Percentiles rank a stretch among this genome's conserved stretches.
phyloP scores from a whole-genome alignment of 2,113 vertebrate genomes.

The Onychostruthus taczanowskii region DNA sequence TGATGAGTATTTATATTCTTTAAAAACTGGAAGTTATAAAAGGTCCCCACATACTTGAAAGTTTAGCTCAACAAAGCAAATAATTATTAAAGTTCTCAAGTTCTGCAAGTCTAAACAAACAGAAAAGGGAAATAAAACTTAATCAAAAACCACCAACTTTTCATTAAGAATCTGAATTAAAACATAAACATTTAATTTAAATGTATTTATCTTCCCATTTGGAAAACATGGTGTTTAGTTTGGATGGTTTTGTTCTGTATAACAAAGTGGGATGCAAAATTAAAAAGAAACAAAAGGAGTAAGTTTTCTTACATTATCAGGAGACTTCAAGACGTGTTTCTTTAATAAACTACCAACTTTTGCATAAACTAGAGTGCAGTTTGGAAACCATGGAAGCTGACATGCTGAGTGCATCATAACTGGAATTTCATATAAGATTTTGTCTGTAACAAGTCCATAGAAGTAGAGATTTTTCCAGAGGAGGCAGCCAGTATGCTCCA shows the following conservation, averaged over 20 bases:
- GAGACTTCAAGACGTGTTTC: not conserved
- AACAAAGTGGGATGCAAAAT: not conserved
- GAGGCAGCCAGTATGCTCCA: not conserved
- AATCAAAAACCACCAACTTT: not conserved
- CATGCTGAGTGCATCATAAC: not conserved
- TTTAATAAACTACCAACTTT: not conserved
- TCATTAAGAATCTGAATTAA: not conserved
- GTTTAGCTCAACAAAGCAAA: not conserved
- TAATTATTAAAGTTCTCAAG: not conserved
- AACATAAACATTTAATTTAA: not conserved
- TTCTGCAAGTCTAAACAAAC: not conserved
- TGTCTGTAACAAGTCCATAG: not conserved
- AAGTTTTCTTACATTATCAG: not conserved
- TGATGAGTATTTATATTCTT: not conserved
- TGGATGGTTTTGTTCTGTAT: not conserved
- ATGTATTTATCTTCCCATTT: not conserved
- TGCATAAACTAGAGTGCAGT: not conserved
- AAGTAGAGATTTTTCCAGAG: not conserved
- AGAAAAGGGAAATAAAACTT: not conserved
- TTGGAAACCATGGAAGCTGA: not conserved
- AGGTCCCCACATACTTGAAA: not conserved
- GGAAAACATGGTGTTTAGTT: not conserved
- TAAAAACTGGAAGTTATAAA: not conserved
- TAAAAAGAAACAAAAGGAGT: not conserved
- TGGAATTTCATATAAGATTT: not conserved